Base-by-base conservation (phyloP, 2,797 vertebrate genomes). In the Falco berigora region DNA sequence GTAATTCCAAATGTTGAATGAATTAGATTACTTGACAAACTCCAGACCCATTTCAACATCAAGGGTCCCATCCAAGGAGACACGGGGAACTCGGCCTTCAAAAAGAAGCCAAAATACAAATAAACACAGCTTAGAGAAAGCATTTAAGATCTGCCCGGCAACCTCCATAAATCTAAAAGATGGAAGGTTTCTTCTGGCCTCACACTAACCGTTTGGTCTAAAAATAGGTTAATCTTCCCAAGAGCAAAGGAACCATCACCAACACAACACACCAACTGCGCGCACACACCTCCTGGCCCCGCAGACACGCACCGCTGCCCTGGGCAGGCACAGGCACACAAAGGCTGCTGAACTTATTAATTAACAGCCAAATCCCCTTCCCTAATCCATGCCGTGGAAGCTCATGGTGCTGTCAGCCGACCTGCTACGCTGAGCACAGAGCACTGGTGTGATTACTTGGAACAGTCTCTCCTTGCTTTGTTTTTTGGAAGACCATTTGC, bases 141-240 rank as follows among this genome's bases (percentile, higher is more conserved):
- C 74, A 86, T 67, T 97, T 95, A 96, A 97, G 97, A 97, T 97
- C 97, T 98, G 96, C 97, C 95, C 97, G 96, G 97, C 97, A 97
- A 95, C 96, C 94, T 97, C 97, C 97, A 98, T 97, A 98, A 97
- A 98, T 97, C 97, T 97, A 94, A 40, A 96, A 97, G 87, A 98
- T 95, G 94, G 94, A 98, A 96, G 89, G 95, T 94, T 98, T 97
- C 96, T 97, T 88, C 94, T 92, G 90, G 96, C 92, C 93, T 97
- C 96, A 95, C 96, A 97, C 96, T 95, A 97, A 96, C 91, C 95
- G 93, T 94, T 73, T 90, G 83, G 95, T 94, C 97, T 98, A 98
- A 98, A 98, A 98, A 98, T 97, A 98, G 97, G 97, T 96, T 97
- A 96, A 97, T 98, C 97, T 97, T 97, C 94, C 97, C n/a, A 36